Percentiles rank a stretch among this genome's conserved stretches.
Conservation (phyloP, 2,797 vertebrate species). For the Harpagifer antarcticus region DNA sequence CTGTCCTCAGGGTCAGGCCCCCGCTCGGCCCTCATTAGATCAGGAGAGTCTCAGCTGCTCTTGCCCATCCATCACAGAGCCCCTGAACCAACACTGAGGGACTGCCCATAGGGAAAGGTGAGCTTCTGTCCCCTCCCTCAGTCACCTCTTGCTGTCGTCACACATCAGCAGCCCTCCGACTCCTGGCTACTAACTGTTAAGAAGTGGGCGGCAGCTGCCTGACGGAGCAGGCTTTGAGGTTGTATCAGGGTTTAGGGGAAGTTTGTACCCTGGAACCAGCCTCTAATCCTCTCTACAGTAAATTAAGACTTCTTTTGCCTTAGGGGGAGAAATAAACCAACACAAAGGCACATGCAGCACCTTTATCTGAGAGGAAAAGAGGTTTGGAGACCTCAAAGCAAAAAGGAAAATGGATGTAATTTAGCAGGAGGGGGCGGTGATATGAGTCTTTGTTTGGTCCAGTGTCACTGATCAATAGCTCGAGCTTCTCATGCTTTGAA, state of each 20-base stretch:
- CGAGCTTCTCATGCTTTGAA: constrained; percentile 57
- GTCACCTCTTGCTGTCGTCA: constrained; percentile 69
- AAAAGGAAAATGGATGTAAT: constrained; percentile 40
- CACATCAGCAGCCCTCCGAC: constrained; percentile 52
- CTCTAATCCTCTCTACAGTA: constrained; percentile 44
- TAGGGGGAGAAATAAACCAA: constrained; percentile 25
- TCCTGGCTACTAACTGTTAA: constrained; percentile 24
- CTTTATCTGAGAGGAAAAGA: constrained; percentile 36
- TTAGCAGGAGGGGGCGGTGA: constrained; percentile 32
- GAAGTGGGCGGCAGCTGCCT: constrained; percentile 51
- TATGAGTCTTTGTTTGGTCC: constrained; percentile 45
- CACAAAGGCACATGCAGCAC: constrained; percentile 27
- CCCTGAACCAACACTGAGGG: constrained; percentile 51
- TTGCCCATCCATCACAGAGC: constrained; percentile 60
- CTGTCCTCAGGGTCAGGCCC: constrained; percentile 39
- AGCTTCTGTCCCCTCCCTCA: constrained; percentile 47
- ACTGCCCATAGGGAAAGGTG: constrained; percentile 46
- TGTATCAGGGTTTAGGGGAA: constrained; percentile 22
- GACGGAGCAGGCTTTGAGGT: constrained; percentile 21
- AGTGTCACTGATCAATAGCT: constrained; percentile 59
- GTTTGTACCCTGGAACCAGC: constrained; percentile 19
- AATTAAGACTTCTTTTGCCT: constrained; percentile 29
- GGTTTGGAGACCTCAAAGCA: constrained; percentile 28
- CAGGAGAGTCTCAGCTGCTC: constrained; percentile 65
- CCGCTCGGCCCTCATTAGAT: constrained; percentile 30